Percentiles rank a stretch among this genome's conserved stretches.
Evolutionary conservation across 2,888 invertebrate species (phyloP).

Genomic region (Drosophila kambysellisi): DNA sequence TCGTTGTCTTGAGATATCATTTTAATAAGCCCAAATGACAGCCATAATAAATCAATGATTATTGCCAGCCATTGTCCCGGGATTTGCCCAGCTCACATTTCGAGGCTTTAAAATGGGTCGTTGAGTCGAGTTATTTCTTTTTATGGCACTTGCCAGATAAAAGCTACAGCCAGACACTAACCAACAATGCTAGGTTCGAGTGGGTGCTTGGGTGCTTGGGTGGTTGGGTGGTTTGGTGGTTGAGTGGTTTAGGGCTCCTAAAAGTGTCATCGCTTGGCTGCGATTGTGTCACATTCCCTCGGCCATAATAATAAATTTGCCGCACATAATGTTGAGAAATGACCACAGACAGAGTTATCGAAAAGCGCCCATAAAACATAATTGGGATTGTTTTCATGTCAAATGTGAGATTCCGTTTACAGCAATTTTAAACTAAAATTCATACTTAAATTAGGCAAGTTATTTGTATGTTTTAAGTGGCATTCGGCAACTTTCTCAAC

Average conservation of each 20-base stretch:
- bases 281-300: conserved; percentile 66
- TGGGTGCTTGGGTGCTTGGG: background rate
- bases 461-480: background rate
- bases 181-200: background rate
- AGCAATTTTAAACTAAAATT: background rate
- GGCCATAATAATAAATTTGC: conserved; percentile 62
- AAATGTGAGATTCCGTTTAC: background rate
- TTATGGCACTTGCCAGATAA: conserved; percentile 70
- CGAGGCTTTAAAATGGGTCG: conserved; percentile 65
- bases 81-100: conserved; percentile 52
- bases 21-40: conserved; percentile 82
- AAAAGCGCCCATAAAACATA: conserved; percentile 63
- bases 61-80: conserved; percentile 77
- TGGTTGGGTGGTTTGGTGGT: background rate
- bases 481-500: background rate
- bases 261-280: conserved; percentile 66
- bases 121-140: conserved; percentile 58
- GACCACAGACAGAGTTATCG: conserved; percentile 49
- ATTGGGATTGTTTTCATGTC: conserved; percentile 68
- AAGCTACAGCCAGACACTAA: conserved; percentile 29
- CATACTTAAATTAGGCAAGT: background rate
- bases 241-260: conserved; percentile 19
- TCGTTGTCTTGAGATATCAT: conserved; percentile 61
- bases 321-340: conserved; percentile 61
- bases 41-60: conserved; percentile 84